A percentile compares a stretch with the other conserved stretches of the same genome.
Evolutionary conservation across 2,888 invertebrate species (phyloP).

Genomic region (Hipparchia semele): DNA sequence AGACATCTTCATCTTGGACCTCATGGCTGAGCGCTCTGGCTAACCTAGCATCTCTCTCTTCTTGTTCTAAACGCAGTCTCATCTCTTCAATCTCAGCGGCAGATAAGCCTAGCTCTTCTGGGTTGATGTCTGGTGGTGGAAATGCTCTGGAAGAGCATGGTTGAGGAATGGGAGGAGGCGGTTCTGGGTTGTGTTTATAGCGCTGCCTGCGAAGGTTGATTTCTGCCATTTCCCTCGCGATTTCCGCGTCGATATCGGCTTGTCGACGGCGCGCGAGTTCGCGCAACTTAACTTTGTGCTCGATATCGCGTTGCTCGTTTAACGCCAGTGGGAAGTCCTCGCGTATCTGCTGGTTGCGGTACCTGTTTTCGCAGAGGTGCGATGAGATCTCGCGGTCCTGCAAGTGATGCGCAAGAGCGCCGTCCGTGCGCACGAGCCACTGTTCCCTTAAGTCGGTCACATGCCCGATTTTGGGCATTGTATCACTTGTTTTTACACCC

Average conservation of each 20-base stretch:
- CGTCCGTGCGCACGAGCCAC: slow-evolving; percentile 77
- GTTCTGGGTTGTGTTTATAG: slow-evolving; percentile 57
- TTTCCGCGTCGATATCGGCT: slow-evolving; percentile 76
- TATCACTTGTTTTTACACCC: slow-evolving; percentile 69
- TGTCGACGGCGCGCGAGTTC: slow-evolving; percentile 69
- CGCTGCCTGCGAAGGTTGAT: slow-evolving; percentile 73
- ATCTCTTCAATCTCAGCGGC: slow-evolving; percentile 70
- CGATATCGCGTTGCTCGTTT: slow-evolving; percentile 70
- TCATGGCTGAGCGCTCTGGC: slow-evolving; percentile 70
- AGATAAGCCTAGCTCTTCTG: slow-evolving; percentile 71
- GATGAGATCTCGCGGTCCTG: slow-evolving; percentile 79
- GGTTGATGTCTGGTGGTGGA: slow-evolving; percentile 49
- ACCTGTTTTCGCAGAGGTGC: slow-evolving; percentile 75
- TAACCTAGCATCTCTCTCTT: slow-evolving; percentile 70
- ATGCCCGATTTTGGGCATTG: slow-evolving; percentile 77
- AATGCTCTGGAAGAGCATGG: slow-evolving; percentile 63
- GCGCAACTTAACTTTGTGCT: slow-evolving; percentile 65
- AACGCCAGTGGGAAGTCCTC: slow-evolving; percentile 78
- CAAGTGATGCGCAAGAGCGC: slow-evolving; percentile 73
- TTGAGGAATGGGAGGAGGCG: slow-evolving; percentile 56
- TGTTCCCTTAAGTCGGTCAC: slow-evolving; percentile 77
- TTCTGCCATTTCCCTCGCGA: slow-evolving; percentile 76
- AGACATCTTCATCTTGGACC: slow-evolving; percentile 64
- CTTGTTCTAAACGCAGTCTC: slow-evolving; percentile 68
- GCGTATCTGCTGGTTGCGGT: slow-evolving; percentile 76